Base-by-base conservation (phyloP, 1,140 invertebrate species). In the Formica exsecta region DNA sequence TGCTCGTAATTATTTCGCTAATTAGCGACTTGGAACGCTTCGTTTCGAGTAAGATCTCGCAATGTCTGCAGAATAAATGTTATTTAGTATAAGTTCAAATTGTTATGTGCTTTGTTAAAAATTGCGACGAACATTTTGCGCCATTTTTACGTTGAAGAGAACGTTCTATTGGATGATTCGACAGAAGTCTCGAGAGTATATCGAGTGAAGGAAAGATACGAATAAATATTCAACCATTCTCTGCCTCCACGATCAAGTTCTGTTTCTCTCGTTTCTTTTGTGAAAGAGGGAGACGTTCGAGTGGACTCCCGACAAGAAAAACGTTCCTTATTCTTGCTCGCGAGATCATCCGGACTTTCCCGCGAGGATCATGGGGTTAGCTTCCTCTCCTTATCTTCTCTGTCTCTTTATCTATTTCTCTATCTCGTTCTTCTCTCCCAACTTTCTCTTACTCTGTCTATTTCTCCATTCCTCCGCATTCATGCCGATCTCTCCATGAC, bases 211-310 rank as follows among this genome's bases (percentile, higher is more conserved):
- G 38, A 54, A 86, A 83, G 66, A 71, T 79, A 85, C 85, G 54
- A 86, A 91, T 90, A 90, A 91, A 91, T 91, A 91, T 91, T 90
- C 85, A 74, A 80, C 38, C 59, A 6, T 9, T 13, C 38, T 13
- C 32, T 79, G 3, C 11, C 29, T 11, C 51, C 71, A n/a, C 54
- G 57, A 48, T 41, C 48, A 68, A 51, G 16, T 1, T 51, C 32
- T 87, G 44, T 85, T 74, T 48, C 29, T 66, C 57, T 61, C 65
- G 65, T 61, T 71, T 65, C 32, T 8, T 74, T 41, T 41, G 36
- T 13, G 38, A 29, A 29, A 61, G 41, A 22, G 5, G n/a, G 16
- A 84, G 25, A 41, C n/a, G 64, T 83, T 88, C 59, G 64, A 90
- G 80, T 90, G 89, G 64, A 90, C 54, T 70, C 74, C 85, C 74